Evolutionary conservation across 1,140 invertebrate species (phyloP).

Genomic region (Drosophila leontia): DNA sequence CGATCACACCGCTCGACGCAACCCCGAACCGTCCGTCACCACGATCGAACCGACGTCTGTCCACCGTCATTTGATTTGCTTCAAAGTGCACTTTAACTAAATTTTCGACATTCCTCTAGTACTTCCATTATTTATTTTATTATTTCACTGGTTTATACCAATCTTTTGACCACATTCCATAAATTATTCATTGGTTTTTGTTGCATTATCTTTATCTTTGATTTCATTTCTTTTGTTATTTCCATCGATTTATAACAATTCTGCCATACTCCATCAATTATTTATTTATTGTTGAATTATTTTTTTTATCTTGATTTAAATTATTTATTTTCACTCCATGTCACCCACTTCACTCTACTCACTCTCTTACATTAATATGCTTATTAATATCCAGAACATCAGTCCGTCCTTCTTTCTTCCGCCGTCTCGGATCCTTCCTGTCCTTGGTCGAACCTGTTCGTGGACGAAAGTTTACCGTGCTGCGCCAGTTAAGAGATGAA

Average conservation of each 20-base stretch:
- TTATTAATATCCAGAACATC: conserved; percentile 2
- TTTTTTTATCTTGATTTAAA: neutral
- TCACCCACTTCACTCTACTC: too few relatives aligned
- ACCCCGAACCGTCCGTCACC: too few relatives aligned
- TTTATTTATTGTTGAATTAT: neutral
- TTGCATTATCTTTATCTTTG: too few relatives aligned
- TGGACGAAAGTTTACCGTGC: neutral
- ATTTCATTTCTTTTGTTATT: too few relatives aligned
- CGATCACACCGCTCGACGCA: neutral
- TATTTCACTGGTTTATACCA: too few relatives aligned
- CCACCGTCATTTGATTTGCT: neutral
- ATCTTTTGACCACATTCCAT: too few relatives aligned
- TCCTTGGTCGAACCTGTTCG: neutral
- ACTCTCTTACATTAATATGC: too few relatives aligned
- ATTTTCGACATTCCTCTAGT: too few relatives aligned
- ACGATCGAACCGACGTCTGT: neutral
- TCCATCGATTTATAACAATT: neutral
- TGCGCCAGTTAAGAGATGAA: too few relatives aligned
- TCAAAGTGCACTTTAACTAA: neutral
- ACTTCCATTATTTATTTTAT: too few relatives aligned
- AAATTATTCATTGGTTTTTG: too few relatives aligned
- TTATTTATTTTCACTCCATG: neutral
- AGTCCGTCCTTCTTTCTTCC: neutral
- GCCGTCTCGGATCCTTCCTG: too few relatives aligned
- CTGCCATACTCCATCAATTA: neutral